phyloP scores from a whole-genome alignment of 2,113 vertebrate genomes.

The Turdus rufiventris region DNA sequence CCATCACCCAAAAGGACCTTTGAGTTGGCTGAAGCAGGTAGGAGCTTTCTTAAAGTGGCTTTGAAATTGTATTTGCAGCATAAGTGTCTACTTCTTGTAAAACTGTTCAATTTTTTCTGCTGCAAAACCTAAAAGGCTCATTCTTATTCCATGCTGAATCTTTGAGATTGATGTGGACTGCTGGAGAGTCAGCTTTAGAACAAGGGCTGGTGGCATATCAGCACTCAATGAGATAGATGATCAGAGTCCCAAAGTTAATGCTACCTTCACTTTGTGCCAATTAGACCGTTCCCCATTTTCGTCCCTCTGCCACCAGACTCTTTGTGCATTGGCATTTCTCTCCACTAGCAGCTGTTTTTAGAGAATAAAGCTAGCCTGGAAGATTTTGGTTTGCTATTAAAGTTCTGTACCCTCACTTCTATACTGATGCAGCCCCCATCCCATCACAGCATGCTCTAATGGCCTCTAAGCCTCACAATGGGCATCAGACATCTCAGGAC shows the following conservation, averaged over 20 bases:
- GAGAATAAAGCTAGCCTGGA: not conserved
- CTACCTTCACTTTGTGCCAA: not conserved
- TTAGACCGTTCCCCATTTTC: not conserved
- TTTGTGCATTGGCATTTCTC: not conserved
- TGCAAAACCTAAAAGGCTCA: not conserved
- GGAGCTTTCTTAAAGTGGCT: not conserved
- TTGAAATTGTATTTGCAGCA: not conserved
- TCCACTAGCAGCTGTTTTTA: not conserved
- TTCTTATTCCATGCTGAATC: conserved; percentile 5
- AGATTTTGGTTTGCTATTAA: not conserved
- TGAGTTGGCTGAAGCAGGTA: not conserved
- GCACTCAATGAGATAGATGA: not conserved
- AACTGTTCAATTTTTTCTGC: conserved; percentile 11
- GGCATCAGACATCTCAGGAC: not conserved
- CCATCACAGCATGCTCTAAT: not conserved
- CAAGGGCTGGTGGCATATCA: not conserved
- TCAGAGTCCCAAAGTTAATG: not conserved
- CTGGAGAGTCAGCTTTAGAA: conserved; percentile 22
- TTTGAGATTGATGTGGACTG: not conserved
- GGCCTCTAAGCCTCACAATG: not conserved
- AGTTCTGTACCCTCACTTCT: not conserved
- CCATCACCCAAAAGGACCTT: not conserved
- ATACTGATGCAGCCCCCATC: not conserved
- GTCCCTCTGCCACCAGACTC: not conserved
- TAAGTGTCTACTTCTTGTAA: not conserved